Percentiles rank a stretch among this genome's conserved stretches.
phyloP scores from a whole-genome alignment of 1,140 invertebrate species.

The Lordiphosa stackelbergi region DNA sequence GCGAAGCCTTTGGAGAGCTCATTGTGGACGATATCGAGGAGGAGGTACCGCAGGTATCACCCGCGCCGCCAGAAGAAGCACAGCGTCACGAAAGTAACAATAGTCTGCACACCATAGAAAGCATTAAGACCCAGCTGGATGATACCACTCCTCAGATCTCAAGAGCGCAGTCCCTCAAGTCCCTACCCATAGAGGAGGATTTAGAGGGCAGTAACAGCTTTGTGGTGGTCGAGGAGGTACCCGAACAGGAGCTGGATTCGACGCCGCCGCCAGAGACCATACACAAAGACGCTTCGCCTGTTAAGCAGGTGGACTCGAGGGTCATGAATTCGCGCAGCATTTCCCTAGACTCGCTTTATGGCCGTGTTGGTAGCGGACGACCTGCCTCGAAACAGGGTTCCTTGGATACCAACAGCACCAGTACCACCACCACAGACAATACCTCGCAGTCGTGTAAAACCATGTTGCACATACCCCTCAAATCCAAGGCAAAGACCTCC shows the following conservation, averaged over 20 bases:
- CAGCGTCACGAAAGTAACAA: constrained; percentile 57
- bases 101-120: constrained; percentile 65
- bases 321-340: constrained; percentile 44
- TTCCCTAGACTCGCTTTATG: constrained; percentile 63
- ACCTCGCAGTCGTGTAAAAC: constrained; percentile 45
- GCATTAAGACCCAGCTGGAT: constrained; percentile 66
- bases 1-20: constrained; percentile 40
- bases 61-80: constrained; percentile 13
- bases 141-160: constrained; percentile 62
- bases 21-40: constrained; percentile 42
- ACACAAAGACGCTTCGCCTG: background rate
- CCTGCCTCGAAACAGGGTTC: constrained; percentile 57
- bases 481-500: constrained; percentile 66
- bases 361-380: constrained; percentile 11
- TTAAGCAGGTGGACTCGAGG: constrained; percentile 7
- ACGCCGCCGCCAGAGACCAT: constrained; percentile 3
- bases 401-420: constrained; percentile 37
- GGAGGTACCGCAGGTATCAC: constrained; percentile 1
- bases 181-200: constrained; percentile 65
- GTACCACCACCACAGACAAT: constrained; percentile 49
- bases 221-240: constrained; percentile 55
- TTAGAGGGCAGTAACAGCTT: constrained; percentile 66
- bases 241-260: constrained; percentile 44
- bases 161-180: constrained; percentile 63
- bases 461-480: constrained; percentile 32